phyloP scores from a whole-genome alignment of 92 coral and sea anemone species.

The Phymanthus crucifer region DNA sequence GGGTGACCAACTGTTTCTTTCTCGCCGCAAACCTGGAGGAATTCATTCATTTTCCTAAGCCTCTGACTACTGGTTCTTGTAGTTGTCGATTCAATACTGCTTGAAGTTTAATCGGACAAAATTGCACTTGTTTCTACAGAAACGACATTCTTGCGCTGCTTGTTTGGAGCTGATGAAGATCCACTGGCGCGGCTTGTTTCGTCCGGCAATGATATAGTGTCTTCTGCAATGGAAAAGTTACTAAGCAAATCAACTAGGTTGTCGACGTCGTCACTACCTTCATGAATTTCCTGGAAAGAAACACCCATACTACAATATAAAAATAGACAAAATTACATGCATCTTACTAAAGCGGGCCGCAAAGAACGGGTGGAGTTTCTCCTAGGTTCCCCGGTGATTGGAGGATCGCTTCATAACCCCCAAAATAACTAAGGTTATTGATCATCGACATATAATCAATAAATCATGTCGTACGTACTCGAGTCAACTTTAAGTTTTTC shows the following conservation, averaged over 20 bases:
- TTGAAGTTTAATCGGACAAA: conserved; percentile 23
- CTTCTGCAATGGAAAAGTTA: background rate
- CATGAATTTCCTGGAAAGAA: background rate
- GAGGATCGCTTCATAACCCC: background rate
- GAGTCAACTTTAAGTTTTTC: background rate
- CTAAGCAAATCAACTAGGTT: background rate
- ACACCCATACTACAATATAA: background rate
- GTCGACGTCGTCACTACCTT: background rate
- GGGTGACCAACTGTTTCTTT: conserved; percentile 31
- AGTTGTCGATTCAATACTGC: conserved; percentile 40
- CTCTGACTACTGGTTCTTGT: conserved; percentile 11
- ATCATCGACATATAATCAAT: background rate
- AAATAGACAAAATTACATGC: background rate
- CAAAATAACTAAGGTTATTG: background rate
- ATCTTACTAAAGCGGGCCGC: no score
- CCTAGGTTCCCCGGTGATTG: background rate
- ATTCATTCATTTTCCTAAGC: conserved; percentile 48
- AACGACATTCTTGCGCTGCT: background rate
- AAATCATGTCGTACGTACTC: background rate
- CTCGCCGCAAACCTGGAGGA: conserved; percentile 41
- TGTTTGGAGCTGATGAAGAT: background rate
- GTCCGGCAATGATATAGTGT: background rate
- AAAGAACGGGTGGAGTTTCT: background rate
- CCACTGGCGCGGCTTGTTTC: background rate
- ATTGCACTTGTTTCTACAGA: conserved; percentile 13